Percentiles rank a stretch among this genome's conserved stretches.
Evolutionary conservation across 2,888 invertebrate genomes (phyloP).

Genomic region (Aphelenchoides bicaudatus): DNA sequence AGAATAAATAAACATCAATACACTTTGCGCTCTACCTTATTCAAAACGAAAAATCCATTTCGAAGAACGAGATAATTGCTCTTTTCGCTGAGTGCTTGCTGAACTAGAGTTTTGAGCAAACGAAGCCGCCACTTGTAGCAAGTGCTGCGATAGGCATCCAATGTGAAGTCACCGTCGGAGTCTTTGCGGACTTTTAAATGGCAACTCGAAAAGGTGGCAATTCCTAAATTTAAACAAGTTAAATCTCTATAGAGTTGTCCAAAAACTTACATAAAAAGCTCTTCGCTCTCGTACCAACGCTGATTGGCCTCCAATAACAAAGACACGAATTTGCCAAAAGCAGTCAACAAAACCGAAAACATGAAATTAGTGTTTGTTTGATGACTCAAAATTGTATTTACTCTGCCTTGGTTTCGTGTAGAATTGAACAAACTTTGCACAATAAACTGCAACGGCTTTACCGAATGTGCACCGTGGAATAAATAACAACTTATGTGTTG

Average conservation of each 20-base stretch:
- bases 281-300: constrained; percentile 89
- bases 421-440: constrained; percentile 94
- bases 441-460: constrained; percentile 89
- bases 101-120: constrained; percentile 27
- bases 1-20: constrained; percentile 14
- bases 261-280: constrained; percentile 71
- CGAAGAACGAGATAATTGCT: constrained; percentile 81
- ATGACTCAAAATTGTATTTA: constrained; percentile 70
- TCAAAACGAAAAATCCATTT: constrained; percentile 89
- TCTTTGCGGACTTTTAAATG: constrained; percentile 30
- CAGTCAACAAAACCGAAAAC: constrained; percentile 80
- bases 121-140: constrained; percentile 91
- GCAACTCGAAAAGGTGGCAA: constrained; percentile 88
- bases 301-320: constrained; percentile 68
- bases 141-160: constrained; percentile 79
- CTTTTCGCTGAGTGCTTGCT: constrained; percentile 31
- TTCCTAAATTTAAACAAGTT: constrained; percentile 69
- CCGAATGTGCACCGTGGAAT: constrained; percentile 96
- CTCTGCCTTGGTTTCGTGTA: constrained; percentile 82
- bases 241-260: constrained; percentile 8
- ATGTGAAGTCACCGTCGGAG: constrained; percentile 71
- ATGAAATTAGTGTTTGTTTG: background rate
- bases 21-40: constrained; percentile 64
- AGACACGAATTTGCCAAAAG: constrained; percentile 79
- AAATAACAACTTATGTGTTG: constrained; percentile 22